Evolutionary conservation across 2,888 invertebrate species (phyloP).

Genomic region (Diaperis boleti): DNA sequence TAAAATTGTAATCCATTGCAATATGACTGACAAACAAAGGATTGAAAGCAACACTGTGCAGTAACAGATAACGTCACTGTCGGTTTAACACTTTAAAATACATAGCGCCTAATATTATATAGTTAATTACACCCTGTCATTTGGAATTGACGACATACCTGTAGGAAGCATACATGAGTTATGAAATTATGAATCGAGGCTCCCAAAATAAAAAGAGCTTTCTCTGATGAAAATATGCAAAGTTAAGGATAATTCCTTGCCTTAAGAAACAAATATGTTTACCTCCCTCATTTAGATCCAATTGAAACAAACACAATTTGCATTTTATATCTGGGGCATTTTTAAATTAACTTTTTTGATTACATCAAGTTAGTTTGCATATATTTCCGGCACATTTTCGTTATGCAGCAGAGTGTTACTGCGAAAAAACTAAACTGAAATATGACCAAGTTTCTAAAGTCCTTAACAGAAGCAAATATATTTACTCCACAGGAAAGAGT

Average conservation of each 20-base stretch:
- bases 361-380: constrained; percentile 41
- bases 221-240: constrained; percentile 20
- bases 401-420: constrained; percentile 14
- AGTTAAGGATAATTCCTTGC: constrained; percentile 15
- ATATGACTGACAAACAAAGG: too few species aligned
- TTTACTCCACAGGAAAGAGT: constrained; percentile 23
- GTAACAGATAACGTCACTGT: too few species aligned
- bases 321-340: constrained; percentile 32
- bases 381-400: constrained; percentile 36
- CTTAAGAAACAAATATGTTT: constrained; percentile 34
- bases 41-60: too few species aligned
- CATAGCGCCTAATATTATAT: too few species aligned
- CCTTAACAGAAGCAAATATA: constrained; percentile 23
- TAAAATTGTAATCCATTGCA: too few species aligned
- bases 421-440: constrained; percentile 21
- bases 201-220: constrained; percentile 14
- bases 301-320: constrained; percentile 39
- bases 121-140: too few species aligned
- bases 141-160: too few species aligned
- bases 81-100: too few species aligned
- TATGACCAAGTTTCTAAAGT: constrained; percentile 25
- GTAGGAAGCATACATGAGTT: too few species aligned
- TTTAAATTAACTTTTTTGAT: constrained; percentile 36
- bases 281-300: constrained; percentile 20
- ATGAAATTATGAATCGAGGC: too few species aligned